These are phyloP conservation scores for Gallirallus australis DNA, from an alignment of 2,797 vertebrate species.

Conservation along the genomic window DNA sequence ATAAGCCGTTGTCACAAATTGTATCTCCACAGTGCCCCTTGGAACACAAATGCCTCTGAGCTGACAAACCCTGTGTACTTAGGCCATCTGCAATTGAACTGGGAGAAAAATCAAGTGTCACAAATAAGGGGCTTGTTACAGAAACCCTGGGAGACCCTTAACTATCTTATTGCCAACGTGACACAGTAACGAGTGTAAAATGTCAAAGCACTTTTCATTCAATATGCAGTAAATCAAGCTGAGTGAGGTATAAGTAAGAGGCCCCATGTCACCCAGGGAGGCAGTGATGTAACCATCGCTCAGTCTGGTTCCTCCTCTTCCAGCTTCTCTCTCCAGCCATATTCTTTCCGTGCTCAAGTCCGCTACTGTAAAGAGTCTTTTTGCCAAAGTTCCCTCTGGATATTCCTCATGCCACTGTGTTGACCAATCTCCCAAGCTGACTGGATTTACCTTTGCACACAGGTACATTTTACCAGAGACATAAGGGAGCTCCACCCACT, in stretches of 20 bases:
- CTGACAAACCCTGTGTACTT: slow-evolving; percentile 1
- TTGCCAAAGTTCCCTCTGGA: neutral
- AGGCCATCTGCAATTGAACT: slow-evolving; percentile 10
- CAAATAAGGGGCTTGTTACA: slow-evolving; percentile 13
- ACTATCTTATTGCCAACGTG: neutral
- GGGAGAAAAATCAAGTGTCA: slow-evolving; percentile 12
- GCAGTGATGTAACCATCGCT: neutral
- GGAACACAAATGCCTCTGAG: neutral
- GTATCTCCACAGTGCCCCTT: neutral
- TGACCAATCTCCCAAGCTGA: neutral
- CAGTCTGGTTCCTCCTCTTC: neutral
- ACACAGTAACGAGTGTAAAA: slow-evolving; percentile 1
- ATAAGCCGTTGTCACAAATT: slow-evolving; percentile 13
- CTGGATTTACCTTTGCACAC: neutral
- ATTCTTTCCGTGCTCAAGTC: neutral
- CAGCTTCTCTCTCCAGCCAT: neutral
- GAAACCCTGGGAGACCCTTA: neutral
- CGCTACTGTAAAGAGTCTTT: neutral
- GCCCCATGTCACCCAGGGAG: neutral
- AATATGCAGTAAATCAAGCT: slow-evolving; percentile 4
- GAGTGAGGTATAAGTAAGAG: neutral
- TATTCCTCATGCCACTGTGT: neutral
- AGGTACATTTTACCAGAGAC: neutral
- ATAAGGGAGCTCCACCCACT: neutral
- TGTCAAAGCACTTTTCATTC: neutral